Evolutionary conservation across 2,113 vertebrate species (phyloP).

Genomic region (Ia io): DNA sequence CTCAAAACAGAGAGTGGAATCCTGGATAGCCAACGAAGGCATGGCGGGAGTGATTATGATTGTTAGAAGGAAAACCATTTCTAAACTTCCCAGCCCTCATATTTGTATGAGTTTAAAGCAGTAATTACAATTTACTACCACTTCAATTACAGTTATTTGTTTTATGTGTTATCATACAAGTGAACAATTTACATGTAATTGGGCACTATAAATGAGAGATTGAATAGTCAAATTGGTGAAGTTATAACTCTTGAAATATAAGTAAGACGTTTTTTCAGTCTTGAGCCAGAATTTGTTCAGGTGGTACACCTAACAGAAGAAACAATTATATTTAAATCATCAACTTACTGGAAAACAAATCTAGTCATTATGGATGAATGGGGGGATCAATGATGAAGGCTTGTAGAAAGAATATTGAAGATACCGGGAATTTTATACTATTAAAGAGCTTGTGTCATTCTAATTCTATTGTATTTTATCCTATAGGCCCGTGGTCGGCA

Average conservation of each 20-base stretch:
- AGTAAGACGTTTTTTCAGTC: neutral
- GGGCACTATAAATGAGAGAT: neutral
- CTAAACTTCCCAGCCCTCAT: neutral
- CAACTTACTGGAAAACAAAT: neutral
- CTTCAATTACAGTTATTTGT: neutral
- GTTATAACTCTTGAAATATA: neutral
- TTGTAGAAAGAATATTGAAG: neutral
- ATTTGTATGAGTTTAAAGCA: neutral
- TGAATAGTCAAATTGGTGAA: neutral
- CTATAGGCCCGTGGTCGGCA: neutral
- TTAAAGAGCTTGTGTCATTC: neutral
- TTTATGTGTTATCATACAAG: neutral
- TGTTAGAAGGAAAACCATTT: neutral
- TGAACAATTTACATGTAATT: neutral
- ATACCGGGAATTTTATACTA: neutral
- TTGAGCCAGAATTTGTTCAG: neutral
- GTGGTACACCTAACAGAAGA: neutral
- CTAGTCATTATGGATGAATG: neutral
- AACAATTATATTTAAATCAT: neutral
- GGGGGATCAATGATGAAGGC: neutral
- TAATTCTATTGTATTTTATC: neutral
- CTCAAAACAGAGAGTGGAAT: neutral
- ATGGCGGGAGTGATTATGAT: neutral
- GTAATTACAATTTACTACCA: neutral
- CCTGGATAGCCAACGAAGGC: neutral